These are phyloP conservation scores for Pelusios castaneus DNA, from an alignment of 2,113 vertebrate species.

Conservation along the genomic window DNA sequence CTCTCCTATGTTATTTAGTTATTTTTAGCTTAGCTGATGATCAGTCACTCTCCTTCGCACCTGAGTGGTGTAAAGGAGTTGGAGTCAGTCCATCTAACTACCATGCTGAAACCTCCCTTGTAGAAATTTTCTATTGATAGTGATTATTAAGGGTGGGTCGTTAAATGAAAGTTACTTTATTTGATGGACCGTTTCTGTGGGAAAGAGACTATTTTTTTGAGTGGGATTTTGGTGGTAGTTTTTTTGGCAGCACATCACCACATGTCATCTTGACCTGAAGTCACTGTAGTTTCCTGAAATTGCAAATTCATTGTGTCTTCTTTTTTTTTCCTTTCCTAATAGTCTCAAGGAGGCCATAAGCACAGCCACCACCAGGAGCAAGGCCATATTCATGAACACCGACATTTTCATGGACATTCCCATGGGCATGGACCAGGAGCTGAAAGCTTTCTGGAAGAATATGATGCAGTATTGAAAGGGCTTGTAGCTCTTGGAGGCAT, in stretches of 20 bases:
- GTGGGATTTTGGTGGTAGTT: rapidly evolving
- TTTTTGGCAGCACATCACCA: background rate
- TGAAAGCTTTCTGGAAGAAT: slow-evolving; percentile 76
- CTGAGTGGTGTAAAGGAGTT: background rate
- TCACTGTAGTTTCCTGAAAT: background rate
- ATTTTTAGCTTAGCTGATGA: background rate
- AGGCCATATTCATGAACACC: slow-evolving; percentile 64
- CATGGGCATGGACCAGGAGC: slow-evolving; percentile 36
- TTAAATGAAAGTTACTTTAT: background rate
- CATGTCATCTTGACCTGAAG: background rate
- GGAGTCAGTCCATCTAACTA: background rate
- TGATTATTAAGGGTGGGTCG: background rate
- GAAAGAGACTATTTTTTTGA: background rate
- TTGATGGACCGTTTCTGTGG: background rate
- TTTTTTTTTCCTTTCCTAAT: background rate
- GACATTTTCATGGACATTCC: slow-evolving; percentile 70
- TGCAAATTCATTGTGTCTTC: background rate
- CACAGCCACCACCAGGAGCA: slow-evolving; percentile 78
- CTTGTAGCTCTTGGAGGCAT: slow-evolving; percentile 93
- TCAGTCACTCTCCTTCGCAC: background rate
- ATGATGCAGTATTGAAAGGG: slow-evolving; percentile 96
- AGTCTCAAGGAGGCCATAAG: slow-evolving; percentile 92
- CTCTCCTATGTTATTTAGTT: background rate
- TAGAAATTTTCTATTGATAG: background rate
- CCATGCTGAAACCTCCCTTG: background rate